Evolutionary conservation across 2,888 invertebrate genomes (phyloP).

Genomic region (Tricholauxania praeusta): DNA sequence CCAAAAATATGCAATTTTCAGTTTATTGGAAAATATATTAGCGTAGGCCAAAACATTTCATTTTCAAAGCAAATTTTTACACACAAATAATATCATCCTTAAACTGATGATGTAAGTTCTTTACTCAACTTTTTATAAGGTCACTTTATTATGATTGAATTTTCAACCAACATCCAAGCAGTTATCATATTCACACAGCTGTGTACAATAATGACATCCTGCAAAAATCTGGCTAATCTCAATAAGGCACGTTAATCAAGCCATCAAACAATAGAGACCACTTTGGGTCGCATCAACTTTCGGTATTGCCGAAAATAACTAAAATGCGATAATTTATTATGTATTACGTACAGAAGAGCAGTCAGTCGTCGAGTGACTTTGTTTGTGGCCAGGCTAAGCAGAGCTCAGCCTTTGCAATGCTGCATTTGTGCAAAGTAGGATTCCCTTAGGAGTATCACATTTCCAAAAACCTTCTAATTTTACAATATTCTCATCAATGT

Average conservation of each 20-base stretch:
- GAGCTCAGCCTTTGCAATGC: background rate
- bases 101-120: too few relatives aligned
- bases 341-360: background rate
- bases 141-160: too few relatives aligned
- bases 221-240: background rate
- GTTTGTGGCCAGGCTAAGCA: background rate
- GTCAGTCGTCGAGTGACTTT: background rate
- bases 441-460: slow-evolving; percentile 59
- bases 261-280: slow-evolving; percentile 42
- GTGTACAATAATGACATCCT: too few relatives aligned
- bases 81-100: too few relatives aligned
- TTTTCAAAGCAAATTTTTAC: too few relatives aligned
- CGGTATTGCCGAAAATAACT: slow-evolving; percentile 14
- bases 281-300: slow-evolving; percentile 24
- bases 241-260: background rate
- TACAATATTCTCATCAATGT: slow-evolving; percentile 67
- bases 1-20: too few relatives aligned
- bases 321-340: slow-evolving; percentile 20
- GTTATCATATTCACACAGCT: too few relatives aligned
- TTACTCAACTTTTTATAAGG: too few relatives aligned
- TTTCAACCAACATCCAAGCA: too few relatives aligned
- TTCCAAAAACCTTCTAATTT: slow-evolving; percentile 65
- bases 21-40: too few relatives aligned
- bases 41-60: too few relatives aligned
- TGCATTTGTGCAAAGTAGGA: background rate